Conservation (phyloP, 2,797 vertebrate species). For the Vespertilio murinus region DNA sequence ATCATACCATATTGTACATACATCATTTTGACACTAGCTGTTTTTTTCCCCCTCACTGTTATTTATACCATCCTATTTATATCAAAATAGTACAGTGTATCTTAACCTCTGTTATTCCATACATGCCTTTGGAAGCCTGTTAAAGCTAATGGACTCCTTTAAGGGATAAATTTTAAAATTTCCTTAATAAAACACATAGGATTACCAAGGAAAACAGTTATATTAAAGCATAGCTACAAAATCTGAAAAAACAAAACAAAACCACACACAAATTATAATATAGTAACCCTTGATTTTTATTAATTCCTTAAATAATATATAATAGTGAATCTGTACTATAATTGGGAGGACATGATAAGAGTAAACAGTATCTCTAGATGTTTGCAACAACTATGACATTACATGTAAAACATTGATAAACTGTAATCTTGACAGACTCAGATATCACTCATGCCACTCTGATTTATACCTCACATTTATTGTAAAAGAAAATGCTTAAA, state of each 20-base stretch:
- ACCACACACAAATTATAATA: neutral
- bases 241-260: neutral
- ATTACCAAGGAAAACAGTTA: neutral
- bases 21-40: conserved; percentile 2
- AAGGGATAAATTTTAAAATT: neutral
- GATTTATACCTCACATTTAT: neutral
- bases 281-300: neutral
- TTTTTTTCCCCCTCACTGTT: neutral
- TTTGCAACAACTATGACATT: neutral
- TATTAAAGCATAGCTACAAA: neutral
- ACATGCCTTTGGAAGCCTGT: neutral
- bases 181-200: neutral
- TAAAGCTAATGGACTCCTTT: neutral
- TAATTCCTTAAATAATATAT: neutral
- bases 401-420: neutral
- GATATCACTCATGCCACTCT: neutral
- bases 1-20: neutral
- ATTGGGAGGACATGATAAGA: neutral
- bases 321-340: neutral
- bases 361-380: neutral
- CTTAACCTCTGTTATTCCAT: neutral
- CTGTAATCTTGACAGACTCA: neutral
- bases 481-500: conserved; percentile 16
- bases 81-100: neutral
- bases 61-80: neutral